These are phyloP conservation scores for Maniola hyperantus DNA, from an alignment of 2,888 invertebrate genomes.

Conservation along the genomic window DNA sequence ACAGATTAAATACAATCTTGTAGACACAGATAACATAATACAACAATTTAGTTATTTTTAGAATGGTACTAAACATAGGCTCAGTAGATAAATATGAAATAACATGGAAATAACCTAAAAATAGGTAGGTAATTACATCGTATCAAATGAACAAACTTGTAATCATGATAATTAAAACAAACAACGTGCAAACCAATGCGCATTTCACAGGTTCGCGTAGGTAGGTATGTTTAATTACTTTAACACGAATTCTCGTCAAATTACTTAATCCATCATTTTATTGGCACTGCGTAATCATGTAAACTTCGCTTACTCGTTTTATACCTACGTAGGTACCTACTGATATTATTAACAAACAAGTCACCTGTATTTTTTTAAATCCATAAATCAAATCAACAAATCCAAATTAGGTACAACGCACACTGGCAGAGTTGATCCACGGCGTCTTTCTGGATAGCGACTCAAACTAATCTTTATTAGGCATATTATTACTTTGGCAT, in stretches of 20 bases:
- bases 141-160: background rate
- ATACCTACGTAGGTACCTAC: background rate
- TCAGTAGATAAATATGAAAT: background rate
- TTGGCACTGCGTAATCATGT: conserved; percentile 15
- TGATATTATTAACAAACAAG: background rate
- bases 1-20: too few species aligned
- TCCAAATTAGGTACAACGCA: too few species aligned
- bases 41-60: too few species aligned
- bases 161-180: conserved; percentile 11
- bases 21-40: too few species aligned
- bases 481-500: too few species aligned
- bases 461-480: too few species aligned
- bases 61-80: too few species aligned
- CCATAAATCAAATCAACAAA: too few species aligned
- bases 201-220: conserved; percentile 10
- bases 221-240: conserved; percentile 26
- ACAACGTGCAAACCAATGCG: background rate
- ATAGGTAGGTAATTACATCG: background rate
- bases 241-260: conserved; percentile 31
- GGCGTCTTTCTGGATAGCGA: too few species aligned
- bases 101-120: background rate
- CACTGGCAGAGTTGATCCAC: too few species aligned
- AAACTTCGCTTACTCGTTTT: background rate
- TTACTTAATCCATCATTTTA: conserved; percentile 29
- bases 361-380: background rate